Evolutionary conservation across 2,888 invertebrate species (phyloP).

Genomic region (Omphaloscelis lunosa): DNA sequence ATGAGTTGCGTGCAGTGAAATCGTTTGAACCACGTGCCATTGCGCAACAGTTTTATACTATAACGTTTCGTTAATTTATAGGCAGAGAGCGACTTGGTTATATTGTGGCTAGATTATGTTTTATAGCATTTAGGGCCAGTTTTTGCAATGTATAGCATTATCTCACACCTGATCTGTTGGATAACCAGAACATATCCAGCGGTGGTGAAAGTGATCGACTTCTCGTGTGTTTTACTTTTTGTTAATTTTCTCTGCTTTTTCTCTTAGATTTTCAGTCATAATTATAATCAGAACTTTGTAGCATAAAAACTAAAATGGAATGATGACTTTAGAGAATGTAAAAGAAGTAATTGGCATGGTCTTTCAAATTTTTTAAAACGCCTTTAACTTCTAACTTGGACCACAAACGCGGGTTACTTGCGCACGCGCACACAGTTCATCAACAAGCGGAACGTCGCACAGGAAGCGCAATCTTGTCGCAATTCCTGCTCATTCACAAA

Average conservation of each 20-base stretch:
- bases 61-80: slow-evolving; percentile 18
- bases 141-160: neutral
- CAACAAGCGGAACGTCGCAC: slow-evolving; percentile 65
- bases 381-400: slow-evolving; percentile 20
- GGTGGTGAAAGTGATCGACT: neutral
- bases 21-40: slow-evolving; percentile 58
- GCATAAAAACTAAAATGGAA: too few species aligned
- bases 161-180: neutral
- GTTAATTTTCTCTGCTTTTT: neutral
- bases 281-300: neutral
- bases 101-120: neutral
- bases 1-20: slow-evolving; percentile 63
- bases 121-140: too few species aligned
- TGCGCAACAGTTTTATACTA: slow-evolving; percentile 52
- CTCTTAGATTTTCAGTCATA: neutral
- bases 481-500: slow-evolving; percentile 56
- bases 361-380: neutral
- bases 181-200: neutral
- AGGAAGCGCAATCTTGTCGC: slow-evolving; percentile 64
- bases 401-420: slow-evolving; percentile 2
- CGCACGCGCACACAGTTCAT: slow-evolving; percentile 39
- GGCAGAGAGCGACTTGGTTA: slow-evolving; percentile 1
- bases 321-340: neutral
- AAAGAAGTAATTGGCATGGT: neutral
- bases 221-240: neutral